Evolutionary conservation across 2,797 vertebrate genomes (phyloP), one percentile per base, ranked within the genome.

Genomic region (Lacerta viridis): DNA sequence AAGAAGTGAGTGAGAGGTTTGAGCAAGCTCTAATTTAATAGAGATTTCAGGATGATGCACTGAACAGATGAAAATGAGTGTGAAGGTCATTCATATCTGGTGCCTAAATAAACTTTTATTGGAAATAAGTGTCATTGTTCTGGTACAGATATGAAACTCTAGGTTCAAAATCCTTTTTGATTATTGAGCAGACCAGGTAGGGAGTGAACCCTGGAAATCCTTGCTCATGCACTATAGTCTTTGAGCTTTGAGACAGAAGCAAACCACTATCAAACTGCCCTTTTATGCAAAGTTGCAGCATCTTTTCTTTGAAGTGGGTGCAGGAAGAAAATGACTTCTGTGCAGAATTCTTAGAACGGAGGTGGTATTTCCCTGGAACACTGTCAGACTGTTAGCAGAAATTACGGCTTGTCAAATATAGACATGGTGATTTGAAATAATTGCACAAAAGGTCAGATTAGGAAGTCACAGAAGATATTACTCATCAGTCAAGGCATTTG

Each of bases 381-480:
- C 41, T 84, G 27, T 79, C 90, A 92, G 66, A 89, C 84, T 4
- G 2, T 55, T 1, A 41, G 64, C 50, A 78, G 90, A 93, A 92
- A 94, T 91, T 64, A 88, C 39, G 81, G 88, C 84, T 88, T 93
- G 43, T 77, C 27, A 55, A 55, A 55, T 50, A 89, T 0, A 90
- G 41, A 77, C 91, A 64, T 83, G 87, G 72, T 87, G 89, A 92
- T 94, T 83, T 89, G 81, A 81, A 89, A 81, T 91, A 92, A 89
- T 87, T 86, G 87, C 33, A 83, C 82, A 74, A 86, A 94, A 95
- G 93, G 83, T 92, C 91, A 92, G 27, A 39, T 23, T 87, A 79
- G 9, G 11, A 61, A 90, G 77, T 83, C 27, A 18, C 66, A 81
- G 75, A 91, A 84, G 10, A 20, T 69, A n/a, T 82, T 83, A 74